phyloP scores from a whole-genome alignment of 1,140 invertebrate genomes.

The Cydia splendana region DNA sequence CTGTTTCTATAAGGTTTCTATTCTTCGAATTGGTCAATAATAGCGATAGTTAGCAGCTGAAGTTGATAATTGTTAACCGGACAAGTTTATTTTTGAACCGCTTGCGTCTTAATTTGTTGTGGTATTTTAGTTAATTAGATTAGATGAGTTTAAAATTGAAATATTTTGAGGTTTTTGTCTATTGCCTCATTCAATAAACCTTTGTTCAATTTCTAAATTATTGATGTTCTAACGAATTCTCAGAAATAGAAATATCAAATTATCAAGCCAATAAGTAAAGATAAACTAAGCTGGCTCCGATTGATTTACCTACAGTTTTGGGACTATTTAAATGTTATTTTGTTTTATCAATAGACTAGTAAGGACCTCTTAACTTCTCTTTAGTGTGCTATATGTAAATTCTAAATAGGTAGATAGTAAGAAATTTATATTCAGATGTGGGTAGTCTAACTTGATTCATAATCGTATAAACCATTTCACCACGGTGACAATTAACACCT shows the following conservation, averaged over 20 bases:
- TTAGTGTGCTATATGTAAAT: not conserved
- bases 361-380: not conserved
- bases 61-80: conserved; percentile 15
- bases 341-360: not conserved
- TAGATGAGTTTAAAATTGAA: not conserved
- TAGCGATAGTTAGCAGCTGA: not conserved
- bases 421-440: too few species aligned
- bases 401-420: too few species aligned
- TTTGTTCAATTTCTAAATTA: not conserved
- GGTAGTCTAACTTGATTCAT: too few species aligned
- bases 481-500: too few species aligned
- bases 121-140: not conserved
- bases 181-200: not conserved
- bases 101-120: not conserved
- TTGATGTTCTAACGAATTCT: not conserved
- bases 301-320: not conserved
- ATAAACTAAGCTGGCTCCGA: not conserved
- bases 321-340: not conserved
- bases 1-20: conserved; percentile 20
- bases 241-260: not conserved
- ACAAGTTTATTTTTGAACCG: conserved; percentile 13
- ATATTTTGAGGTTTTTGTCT: not conserved
- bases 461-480: too few species aligned
- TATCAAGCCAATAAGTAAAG: not conserved
- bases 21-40: conserved; percentile 17